Conservation (phyloP, 2,888 invertebrate species). For the Ischnura elegans region DNA sequence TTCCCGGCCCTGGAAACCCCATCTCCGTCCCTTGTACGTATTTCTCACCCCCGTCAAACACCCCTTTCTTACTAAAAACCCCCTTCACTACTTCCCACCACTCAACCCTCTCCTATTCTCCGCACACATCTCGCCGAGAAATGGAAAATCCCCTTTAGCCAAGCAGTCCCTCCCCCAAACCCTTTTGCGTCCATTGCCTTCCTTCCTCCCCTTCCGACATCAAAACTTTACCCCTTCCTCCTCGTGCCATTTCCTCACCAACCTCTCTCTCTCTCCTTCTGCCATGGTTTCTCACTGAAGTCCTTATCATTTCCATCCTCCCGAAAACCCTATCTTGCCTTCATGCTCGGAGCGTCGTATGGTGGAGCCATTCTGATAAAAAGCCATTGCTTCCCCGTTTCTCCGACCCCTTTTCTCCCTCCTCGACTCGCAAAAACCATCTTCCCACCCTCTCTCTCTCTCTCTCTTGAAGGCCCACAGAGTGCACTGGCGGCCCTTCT, state of each 20-base stretch:
- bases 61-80: slow-evolving; percentile 12
- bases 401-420: not conserved
- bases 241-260: not conserved
- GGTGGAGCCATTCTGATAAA: slow-evolving; percentile 45
- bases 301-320: slow-evolving; percentile 30
- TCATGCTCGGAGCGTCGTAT: slow-evolving; percentile 27
- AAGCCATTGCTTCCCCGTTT: slow-evolving; percentile 21
- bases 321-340: slow-evolving; percentile 31
- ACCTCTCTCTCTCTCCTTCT: not conserved
- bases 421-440: not conserved
- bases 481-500: not conserved
- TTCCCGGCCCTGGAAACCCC: not conserved
- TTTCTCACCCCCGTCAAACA: slow-evolving; percentile 21
- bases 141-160: not conserved
- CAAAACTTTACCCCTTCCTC: slow-evolving; percentile 37
- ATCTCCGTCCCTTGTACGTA: not conserved
- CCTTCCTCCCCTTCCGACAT: not conserved
- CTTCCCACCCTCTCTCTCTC: not conserved
- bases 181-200: not conserved
- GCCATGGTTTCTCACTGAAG: not conserved
- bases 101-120: not conserved
- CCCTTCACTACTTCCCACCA: not conserved
- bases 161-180: not conserved
- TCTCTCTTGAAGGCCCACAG: not conserved
- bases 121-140: not conserved